Evolutionary conservation across 2,797 vertebrate genomes (phyloP).

Genomic region (Synaphobranchus kaupii): DNA sequence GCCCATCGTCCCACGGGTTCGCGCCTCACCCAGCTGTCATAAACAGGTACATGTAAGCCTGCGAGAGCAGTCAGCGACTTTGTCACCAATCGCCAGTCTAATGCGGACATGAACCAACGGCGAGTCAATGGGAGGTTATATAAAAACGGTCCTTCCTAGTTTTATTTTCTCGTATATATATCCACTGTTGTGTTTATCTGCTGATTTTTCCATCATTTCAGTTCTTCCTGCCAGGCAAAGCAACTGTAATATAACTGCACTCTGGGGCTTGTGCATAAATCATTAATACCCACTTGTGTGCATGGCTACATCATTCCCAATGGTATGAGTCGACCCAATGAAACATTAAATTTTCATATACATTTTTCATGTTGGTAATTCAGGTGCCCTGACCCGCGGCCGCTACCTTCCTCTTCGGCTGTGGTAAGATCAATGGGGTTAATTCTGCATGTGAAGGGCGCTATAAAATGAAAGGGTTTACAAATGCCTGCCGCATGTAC

Average conservation of each 20-base stretch:
- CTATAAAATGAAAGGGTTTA: not conserved
- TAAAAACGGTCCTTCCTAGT: not conserved
- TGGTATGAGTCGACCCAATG: slow-evolving; percentile 38
- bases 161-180: not conserved
- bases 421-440: not conserved
- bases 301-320: not conserved
- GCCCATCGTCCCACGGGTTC: not conserved
- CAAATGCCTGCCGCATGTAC: not conserved
- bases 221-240: slow-evolving; percentile 36
- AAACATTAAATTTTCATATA: slow-evolving; percentile 45
- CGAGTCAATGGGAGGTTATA: not conserved
- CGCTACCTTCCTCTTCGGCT: not conserved
- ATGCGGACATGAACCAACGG: not conserved
- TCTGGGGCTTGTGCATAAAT: slow-evolving; percentile 43
- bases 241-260: slow-evolving; percentile 42
- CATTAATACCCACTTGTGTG: slow-evolving; percentile 46
- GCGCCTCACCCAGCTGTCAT: not conserved
- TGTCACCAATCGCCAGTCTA: not conserved
- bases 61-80: not conserved
- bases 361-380: slow-evolving; percentile 53
- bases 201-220: slow-evolving; percentile 19
- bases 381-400: slow-evolving; percentile 38
- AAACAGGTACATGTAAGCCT: not conserved
- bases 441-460: not conserved
- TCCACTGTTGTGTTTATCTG: slow-evolving; percentile 15